Evolutionary conservation across 2,797 vertebrate genomes (phyloP).

Genomic region (Naso thynnoides): DNA sequence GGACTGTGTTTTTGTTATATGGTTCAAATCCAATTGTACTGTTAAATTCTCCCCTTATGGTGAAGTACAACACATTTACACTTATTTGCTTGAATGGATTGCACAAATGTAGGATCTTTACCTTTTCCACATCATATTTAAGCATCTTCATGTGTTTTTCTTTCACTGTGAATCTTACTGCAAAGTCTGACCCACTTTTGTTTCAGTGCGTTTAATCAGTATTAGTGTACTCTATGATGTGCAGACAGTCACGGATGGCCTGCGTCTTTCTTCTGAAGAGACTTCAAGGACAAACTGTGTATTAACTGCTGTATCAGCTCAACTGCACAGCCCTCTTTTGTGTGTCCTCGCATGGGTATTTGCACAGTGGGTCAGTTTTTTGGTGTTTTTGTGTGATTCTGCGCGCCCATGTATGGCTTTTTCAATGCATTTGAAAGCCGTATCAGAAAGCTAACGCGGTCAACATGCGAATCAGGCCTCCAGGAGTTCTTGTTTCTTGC

Average conservation of each 20-base stretch:
- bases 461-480: slow-evolving; percentile 22
- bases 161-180: slow-evolving; percentile 1
- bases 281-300: slow-evolving; percentile 67
- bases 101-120: slow-evolving; percentile 22
- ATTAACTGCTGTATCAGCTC: slow-evolving; percentile 42
- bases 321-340: slow-evolving; percentile 17
- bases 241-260: slow-evolving; percentile 54
- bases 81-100: slow-evolving; percentile 25
- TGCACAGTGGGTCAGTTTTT: slow-evolving; percentile 21
- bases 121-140: slow-evolving; percentile 26
- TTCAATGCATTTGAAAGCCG: slow-evolving; percentile 6
- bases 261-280: slow-evolving; percentile 42
- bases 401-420: not conserved
- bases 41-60: not conserved
- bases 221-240: slow-evolving; percentile 28
- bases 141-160: slow-evolving; percentile 8
- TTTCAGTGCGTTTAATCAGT: slow-evolving; percentile 43
- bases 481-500: slow-evolving; percentile 25
- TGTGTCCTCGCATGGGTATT: slow-evolving; percentile 16
- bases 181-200: slow-evolving; percentile 45
- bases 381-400: not conserved
- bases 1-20: not conserved
- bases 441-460: slow-evolving; percentile 33
- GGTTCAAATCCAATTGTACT: not conserved
- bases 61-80: too few species aligned